Evolutionary conservation across 2,888 invertebrate species (phyloP).

Genomic region (Meloe dianella): DNA sequence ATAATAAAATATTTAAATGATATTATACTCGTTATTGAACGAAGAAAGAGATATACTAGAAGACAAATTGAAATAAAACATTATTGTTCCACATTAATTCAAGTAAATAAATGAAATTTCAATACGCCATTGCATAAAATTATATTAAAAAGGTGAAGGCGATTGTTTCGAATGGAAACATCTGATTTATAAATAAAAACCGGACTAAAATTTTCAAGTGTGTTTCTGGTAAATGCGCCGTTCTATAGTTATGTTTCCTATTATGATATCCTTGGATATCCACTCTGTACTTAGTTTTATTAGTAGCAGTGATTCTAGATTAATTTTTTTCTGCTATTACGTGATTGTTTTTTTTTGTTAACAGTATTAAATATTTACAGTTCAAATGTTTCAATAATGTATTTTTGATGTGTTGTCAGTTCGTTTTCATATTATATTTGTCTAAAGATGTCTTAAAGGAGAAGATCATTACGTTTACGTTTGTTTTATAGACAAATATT

Average conservation of each 20-base stretch:
- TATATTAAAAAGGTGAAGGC: not conserved
- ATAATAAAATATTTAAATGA: not conserved
- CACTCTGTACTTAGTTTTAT: too few species aligned
- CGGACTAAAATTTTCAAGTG: too few species aligned
- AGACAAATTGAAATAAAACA: too few species aligned
- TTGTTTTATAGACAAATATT: not conserved
- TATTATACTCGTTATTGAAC: too few species aligned
- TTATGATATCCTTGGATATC: too few species aligned
- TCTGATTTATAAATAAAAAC: too few species aligned
- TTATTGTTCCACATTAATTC: not conserved
- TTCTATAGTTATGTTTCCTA: too few species aligned
- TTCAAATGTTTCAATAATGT: not conserved
- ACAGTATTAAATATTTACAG: not conserved
- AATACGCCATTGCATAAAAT: conserved; percentile 1
- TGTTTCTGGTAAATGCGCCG: too few species aligned
- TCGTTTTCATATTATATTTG: not conserved
- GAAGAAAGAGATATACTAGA: too few species aligned
- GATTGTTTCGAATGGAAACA: not conserved
- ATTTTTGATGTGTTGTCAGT: conserved; percentile 6
- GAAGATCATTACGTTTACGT: not conserved
- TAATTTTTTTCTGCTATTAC: too few species aligned
- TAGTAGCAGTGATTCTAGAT: too few species aligned
- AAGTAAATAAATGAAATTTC: not conserved
- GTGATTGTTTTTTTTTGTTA: not conserved
- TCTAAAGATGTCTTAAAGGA: too few species aligned